Evolutionary conservation across 2,888 invertebrate species (phyloP).

Genomic region (Coelogynopora nodosa): DNA sequence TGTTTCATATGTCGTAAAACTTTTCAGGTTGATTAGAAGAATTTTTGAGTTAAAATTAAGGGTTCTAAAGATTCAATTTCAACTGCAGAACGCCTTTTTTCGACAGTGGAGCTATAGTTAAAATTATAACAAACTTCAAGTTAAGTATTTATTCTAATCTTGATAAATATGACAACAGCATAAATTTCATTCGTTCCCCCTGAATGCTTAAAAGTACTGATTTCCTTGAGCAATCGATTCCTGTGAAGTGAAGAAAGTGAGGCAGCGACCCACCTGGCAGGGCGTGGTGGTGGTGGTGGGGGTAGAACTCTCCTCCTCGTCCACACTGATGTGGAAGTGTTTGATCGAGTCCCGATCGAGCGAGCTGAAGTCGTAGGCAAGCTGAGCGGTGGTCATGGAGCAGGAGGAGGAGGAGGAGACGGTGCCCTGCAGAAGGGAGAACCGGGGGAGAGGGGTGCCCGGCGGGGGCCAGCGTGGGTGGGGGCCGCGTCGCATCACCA

Average conservation of each 20-base stretch:
- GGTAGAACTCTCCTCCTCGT: not conserved
- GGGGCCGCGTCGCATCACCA: not conserved
- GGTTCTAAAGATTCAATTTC: too few species aligned
- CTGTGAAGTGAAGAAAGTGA: not conserved
- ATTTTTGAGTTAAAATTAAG: too few species aligned
- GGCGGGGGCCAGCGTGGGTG: not conserved
- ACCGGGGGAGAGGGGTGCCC: not conserved
- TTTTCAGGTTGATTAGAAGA: too few species aligned
- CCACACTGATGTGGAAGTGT: slow-evolving; percentile 9
- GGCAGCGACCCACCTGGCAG: not conserved
- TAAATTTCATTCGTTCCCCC: not conserved
- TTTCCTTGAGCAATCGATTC: too few species aligned
- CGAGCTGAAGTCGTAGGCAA: slow-evolving; percentile 38
- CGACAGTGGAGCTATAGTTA: too few species aligned
- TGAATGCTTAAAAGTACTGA: too few species aligned
- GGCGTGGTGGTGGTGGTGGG: not conserved
- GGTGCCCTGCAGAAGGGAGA: not conserved
- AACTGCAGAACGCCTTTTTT: too few species aligned
- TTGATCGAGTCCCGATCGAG: slow-evolving; percentile 33
- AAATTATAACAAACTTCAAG: too few species aligned
- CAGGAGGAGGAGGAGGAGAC: not conserved
- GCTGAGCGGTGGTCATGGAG: not conserved
- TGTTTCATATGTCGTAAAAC: too few species aligned
- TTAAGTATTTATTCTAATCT: too few species aligned
- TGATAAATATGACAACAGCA: not conserved